Base-by-base conservation (phyloP, 1,140 invertebrate species). In the Drosophila tropicalis region DNA sequence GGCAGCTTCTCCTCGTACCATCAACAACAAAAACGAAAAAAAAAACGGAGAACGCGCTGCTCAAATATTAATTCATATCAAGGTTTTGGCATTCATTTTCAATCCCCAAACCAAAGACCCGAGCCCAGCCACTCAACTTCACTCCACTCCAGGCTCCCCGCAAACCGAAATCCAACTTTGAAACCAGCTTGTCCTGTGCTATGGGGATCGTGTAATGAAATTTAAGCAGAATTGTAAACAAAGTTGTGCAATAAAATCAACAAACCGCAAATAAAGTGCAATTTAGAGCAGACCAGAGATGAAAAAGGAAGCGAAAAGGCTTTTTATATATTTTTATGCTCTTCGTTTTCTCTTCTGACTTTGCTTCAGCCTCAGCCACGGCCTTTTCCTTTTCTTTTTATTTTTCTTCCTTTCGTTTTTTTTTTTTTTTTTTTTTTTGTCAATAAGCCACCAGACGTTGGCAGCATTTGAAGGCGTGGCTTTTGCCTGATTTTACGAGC, bases 11-110 rank as follows among this genome's bases (percentile, higher is more conserved):
- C 44, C 15, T 58, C 13, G 15, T 58, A 34, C 56, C 34, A 36
- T 36, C 56, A 58, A 34, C 29, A 32, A 39, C 36, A 6, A 57
- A 17, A 58, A 58, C 17, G 3, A 39, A 39, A 39, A 39, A 58
- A 58, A 58, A 57, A 29, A 15, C 9, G 29, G 15, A 17, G 29
- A 15, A n/a, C 60, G 44, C 63, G 51, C 73, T 84, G 77, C 70
- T 89, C 84, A 87, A 87, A 87, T 87, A 87, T 87, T 87, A 87
- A 87, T 89, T 89, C 84, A 89, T 89, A 89, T 89, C 84, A 89
- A 87, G 84, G 84, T 84, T 87, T 74, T 76, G 80, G 70, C 79
- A 84, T 84, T 90, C 85, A 78, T 70, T 84, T 84, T 80, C 68
- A 71, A 87, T 83, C 75, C 57, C 44, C 44, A 17, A 51, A 51